Base-by-base conservation (phyloP, 2,888 invertebrate species). In the Drosophila flavopinicola region DNA sequence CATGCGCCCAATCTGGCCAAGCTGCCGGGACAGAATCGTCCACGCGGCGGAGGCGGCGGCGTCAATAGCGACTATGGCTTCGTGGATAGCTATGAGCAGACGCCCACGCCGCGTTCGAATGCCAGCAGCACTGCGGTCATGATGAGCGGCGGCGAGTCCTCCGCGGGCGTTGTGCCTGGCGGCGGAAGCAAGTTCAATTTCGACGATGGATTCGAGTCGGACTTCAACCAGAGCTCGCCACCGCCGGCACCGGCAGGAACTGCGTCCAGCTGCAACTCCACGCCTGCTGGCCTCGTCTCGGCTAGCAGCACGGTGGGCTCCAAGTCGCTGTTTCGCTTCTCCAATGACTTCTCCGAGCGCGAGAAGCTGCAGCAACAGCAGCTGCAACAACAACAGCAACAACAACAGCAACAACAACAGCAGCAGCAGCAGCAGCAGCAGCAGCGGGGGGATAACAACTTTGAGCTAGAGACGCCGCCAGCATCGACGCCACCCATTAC, bases 311-410 rank as follows among this genome's bases (percentile, higher is more conserved):
- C 66, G n/a, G 72, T 51, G 1, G 74, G 66, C n/a, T 84, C 85
- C 17, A 91, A 91, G 54, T 89, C 90, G 1, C 87, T 90, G 7
- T 92, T 93, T 56, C 89, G 93, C 33, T 93, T 94, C 88, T 94
- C 94, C 13, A 93, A 92, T 75, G 94, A 94, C 85, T 94, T 94
- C 88, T 92, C 93, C 0, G 93, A 93, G 4, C 80, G 87, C 9
- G 88, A 88, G 17, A 87, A 88, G 33, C 54, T 78, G 27, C 71
- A 84, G 63, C 61, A 71, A 17, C 60, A 72, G 58, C 45, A 84
- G 63, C 61, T 70, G 13, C 60, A 72, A 56, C 45, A 68, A 57
- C 44, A 74, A 44, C 86, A 86, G 32, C 85, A 75, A 15, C 66
- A 52, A 2, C 66, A 47, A 3, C 63, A 56, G 6, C 61, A 67